These are phyloP conservation scores for Agonopterix subpropinquella DNA, from an alignment of 2,888 invertebrate species.

Conservation along the genomic window DNA sequence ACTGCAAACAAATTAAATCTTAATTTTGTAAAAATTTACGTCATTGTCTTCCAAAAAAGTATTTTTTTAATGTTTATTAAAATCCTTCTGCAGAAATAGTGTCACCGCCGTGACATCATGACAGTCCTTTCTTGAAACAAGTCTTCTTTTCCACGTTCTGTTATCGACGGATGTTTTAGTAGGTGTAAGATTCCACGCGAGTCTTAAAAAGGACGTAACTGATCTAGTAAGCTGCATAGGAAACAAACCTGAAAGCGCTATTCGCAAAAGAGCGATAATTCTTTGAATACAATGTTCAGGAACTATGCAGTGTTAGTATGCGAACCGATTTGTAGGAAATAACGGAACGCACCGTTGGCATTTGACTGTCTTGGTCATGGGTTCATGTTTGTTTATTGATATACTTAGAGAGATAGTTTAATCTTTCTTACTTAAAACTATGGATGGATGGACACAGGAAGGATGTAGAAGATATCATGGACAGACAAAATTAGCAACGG, in stretches of 20 bases:
- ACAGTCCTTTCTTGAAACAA: neutral
- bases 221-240: neutral
- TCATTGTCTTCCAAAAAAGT: too few species aligned
- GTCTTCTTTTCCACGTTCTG: neutral
- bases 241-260: neutral
- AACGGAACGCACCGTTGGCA: constrained; percentile 57
- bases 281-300: neutral
- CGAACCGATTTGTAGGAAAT: constrained; percentile 57
- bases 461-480: too few species aligned
- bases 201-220: neutral
- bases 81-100: too few species aligned
- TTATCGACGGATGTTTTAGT: constrained; percentile 1
- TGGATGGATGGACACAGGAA: too few species aligned
- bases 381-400: constrained; percentile 25
- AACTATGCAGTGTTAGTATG: constrained; percentile 37
- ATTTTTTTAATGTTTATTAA: too few species aligned
- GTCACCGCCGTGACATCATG: neutral
- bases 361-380: constrained; percentile 28
- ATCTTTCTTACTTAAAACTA: constrained; percentile 1
- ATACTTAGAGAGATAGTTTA: too few species aligned
- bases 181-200: neutral
- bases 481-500: too few species aligned
- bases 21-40: too few species aligned
- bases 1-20: too few species aligned
- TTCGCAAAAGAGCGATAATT: constrained; percentile 1